Base-by-base conservation (phyloP, 1,140 invertebrate species). In the Drosophila kurseongensis region DNA sequence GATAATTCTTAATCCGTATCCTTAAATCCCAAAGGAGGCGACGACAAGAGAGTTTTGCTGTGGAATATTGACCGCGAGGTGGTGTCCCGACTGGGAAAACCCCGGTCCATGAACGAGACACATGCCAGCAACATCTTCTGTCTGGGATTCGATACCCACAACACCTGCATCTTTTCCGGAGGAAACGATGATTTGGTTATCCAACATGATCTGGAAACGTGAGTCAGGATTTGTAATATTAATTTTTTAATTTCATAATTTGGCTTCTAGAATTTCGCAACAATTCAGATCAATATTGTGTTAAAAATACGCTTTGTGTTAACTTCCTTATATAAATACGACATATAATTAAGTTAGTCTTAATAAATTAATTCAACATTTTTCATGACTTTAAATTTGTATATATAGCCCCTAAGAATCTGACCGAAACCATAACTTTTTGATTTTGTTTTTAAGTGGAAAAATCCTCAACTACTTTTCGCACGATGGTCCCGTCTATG, bases 51-150 rank as follows among this genome's bases (percentile, higher is more conserved):
- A 73, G 96, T 99, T 16, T 93, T 98, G 79, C 82, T 99, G 54
- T 99, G 98, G 98, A 95, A 96, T 83, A 95, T 98, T 32, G 95
- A 97, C 55, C 95, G 96, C 2, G 95, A 97, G n/a, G 95, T 96
- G 5, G 94, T 97, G 48, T 93, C 95, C 58, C 94, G 94, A 56
- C 88, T 93, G 42, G 94, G 94, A 12, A 35, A 94, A 23, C 96
- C 97, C 1, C 92, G 93, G 13, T 91, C 93, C 0, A 98, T 98
- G 97, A 95, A 95, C 90, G 95, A 95, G 12, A 95, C 97, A 75
- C 98, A 99, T 91, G 94, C 95, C 62, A 98, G 97, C 85, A 99
- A 99, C 92, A 98, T 99, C 71, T 99, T 99, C 92, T 98, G 97
- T 89, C 93, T 99, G 9, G 96, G 95, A 29, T 97, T 98, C 82